Evolutionary conservation across 2,888 invertebrate genomes (phyloP).

Genomic region (Eupeodes latifasciatus): DNA sequence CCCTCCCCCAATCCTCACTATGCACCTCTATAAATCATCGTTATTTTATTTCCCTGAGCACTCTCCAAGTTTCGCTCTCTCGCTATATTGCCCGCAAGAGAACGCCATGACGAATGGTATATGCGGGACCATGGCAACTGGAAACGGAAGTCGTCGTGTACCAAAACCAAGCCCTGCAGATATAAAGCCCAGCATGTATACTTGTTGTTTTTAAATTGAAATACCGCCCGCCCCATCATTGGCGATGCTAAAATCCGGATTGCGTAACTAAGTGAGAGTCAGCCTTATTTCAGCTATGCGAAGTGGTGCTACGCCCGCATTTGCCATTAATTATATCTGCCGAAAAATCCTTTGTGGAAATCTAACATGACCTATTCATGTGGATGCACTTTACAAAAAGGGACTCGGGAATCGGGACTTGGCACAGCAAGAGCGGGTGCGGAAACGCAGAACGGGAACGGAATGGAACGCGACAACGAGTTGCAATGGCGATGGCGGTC

Average conservation of each 20-base stretch:
- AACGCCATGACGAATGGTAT: constrained; percentile 61
- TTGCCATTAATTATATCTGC: constrained; percentile 60
- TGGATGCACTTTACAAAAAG: constrained; percentile 25
- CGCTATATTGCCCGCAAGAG: constrained; percentile 66
- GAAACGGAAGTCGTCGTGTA: constrained; percentile 8
- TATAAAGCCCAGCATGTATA: neutral
- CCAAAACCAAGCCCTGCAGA: constrained; percentile 13
- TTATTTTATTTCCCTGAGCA: constrained; percentile 69
- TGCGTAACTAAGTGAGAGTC: constrained; percentile 51
- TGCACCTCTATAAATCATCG: constrained; percentile 66
- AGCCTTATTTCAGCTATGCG: constrained; percentile 44
- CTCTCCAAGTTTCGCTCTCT: constrained; percentile 64
- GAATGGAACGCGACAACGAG: no score
- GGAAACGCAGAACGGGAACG: no score
- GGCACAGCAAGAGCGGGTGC: no score
- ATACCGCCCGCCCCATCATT: constrained; percentile 39
- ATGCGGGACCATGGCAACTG: neutral
- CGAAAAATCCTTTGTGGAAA: constrained; percentile 69
- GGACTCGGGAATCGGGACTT: no score
- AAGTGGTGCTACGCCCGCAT: neutral
- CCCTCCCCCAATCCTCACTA: neutral
- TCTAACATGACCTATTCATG: constrained; percentile 59
- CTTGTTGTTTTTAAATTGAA: constrained; percentile 69
- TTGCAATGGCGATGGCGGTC: neutral
- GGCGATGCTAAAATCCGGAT: constrained; percentile 31